These are phyloP conservation scores for Coilia nasus DNA, from an alignment of 2,797 vertebrate genomes.

Conservation along the genomic window DNA sequence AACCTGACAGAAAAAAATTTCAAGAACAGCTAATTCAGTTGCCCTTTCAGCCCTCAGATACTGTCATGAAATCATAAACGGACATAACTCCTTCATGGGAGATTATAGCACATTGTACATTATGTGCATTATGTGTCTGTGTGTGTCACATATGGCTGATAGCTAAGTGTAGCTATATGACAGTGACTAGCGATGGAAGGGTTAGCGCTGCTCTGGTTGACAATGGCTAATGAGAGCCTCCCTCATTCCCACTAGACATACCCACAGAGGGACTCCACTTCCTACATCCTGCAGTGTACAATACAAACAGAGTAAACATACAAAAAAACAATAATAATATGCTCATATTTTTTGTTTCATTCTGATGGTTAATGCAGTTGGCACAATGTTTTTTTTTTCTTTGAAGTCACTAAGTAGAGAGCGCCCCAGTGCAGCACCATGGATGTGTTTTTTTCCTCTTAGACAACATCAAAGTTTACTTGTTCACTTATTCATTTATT, in stretches of 20 bases:
- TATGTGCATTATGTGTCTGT: background rate
- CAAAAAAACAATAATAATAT: too few species aligned
- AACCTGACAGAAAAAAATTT: background rate
- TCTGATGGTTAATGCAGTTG: too few species aligned
- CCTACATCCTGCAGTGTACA: too few species aligned
- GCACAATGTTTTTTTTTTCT: too few species aligned
- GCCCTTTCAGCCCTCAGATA: background rate
- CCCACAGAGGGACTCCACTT: too few species aligned
- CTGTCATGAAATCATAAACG: background rate
- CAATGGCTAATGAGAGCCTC: background rate
- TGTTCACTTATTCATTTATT: too few species aligned
- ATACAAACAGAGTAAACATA: too few species aligned
- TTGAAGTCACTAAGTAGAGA: too few species aligned
- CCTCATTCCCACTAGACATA: background rate
- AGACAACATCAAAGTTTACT: too few species aligned
- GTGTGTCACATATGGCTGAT: background rate
- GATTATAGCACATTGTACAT: background rate
- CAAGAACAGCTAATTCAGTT: background rate
- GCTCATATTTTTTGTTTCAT: too few species aligned
- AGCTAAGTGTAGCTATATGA: background rate
- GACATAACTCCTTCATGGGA: conserved; percentile 8
- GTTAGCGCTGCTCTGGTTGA: background rate
- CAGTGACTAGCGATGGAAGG: background rate
- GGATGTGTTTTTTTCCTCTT: too few species aligned
- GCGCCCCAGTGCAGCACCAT: too few species aligned